Percentiles rank a stretch among this genome's conserved stretches.
Evolutionary conservation across 2,888 invertebrate genomes (phyloP).

Genomic region (Ennomos quercinarius): DNA sequence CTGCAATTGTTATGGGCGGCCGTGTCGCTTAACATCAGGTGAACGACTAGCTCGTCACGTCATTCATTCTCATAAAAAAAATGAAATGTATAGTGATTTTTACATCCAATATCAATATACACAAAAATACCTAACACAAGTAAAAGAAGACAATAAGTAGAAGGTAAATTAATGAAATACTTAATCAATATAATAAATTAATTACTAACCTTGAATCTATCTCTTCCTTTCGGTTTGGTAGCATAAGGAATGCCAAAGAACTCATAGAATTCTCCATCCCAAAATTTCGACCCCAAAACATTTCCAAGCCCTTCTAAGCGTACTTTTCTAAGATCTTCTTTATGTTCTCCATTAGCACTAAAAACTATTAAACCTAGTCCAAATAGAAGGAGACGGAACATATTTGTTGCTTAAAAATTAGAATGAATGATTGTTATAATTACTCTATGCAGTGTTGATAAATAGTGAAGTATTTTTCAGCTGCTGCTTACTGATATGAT

Average conservation of each 20-base stretch:
- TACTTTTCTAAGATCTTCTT: conserved; percentile 52
- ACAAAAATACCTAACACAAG: no score
- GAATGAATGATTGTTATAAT: conserved; percentile 25
- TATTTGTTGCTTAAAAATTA: conserved; percentile 39
- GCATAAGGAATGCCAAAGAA: conserved; percentile 77
- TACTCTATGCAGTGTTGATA: conserved; percentile 24
- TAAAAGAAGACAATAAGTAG: no score
- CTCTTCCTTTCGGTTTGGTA: conserved; percentile 63
- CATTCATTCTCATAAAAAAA: no score
- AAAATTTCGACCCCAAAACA: conserved; percentile 68
- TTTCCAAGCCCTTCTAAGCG: conserved; percentile 60
- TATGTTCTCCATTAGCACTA: conserved; percentile 41
- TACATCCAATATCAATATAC: no score
- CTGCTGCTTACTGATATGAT: conserved; percentile 10
- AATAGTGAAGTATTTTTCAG: conserved; percentile 13
- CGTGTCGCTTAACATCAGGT: no score
- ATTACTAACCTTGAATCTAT: conserved; percentile 66
- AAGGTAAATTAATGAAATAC: no score
- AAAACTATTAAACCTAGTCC: conserved; percentile 46
- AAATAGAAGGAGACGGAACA: conserved; percentile 53
- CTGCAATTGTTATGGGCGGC: no score
- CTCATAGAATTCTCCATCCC: conserved; percentile 76
- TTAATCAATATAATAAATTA: background rate
- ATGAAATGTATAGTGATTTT: no score
- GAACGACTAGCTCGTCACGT: no score